Base-by-base conservation (phyloP, 2,113 vertebrate species). In the Myotis yumanensis region DNA sequence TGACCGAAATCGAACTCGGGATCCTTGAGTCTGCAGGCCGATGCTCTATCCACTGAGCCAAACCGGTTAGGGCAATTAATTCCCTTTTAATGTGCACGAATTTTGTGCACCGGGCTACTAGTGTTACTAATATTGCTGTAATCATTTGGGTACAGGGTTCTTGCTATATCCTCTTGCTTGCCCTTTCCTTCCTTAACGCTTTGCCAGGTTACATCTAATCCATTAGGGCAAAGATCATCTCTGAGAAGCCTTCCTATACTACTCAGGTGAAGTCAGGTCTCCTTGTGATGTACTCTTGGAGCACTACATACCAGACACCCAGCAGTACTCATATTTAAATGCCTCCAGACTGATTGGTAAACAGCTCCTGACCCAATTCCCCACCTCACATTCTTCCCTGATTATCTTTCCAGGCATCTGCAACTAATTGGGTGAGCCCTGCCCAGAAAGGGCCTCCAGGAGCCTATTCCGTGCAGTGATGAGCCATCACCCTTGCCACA, bases 221-320 rank as follows among this genome's bases (percentile, higher is more conserved):
- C 91, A 89, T 91, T n/a, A 88, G 83, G 32, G 40, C 52, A 59
- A 90, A 23, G 81, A 28, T 72, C 54, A 72, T 40, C n/a, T 85
- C 73, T 57, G 35, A 68, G 48, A 46, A 25, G 11, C 51, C 80
- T 94, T 72, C 43, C 37, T 35, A 22, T 18, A 80, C 25, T 73
- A 46, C 46, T 51, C 20, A 64, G 82, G 68, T 86, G 66, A 89
- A 54, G 72, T 80, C 20, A 54, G 54, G 15, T 66, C 20, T 92
- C 59, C 25, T 81, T 62, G 59, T 54, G 35, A 57, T 40, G 32
- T n/a, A 32, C n/a, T 84, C 48, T 73, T 68, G 72, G 71, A 84
- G 28, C 0, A 0, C 54, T 52, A 30, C 11, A 30, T 11, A 73
- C 22, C 15, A 80, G 64, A 75, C 77, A 37, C 37, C 32, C 43